Evolutionary conservation across 1,140 invertebrate genomes (phyloP).

Genomic region (Diorhabda carinulata): DNA sequence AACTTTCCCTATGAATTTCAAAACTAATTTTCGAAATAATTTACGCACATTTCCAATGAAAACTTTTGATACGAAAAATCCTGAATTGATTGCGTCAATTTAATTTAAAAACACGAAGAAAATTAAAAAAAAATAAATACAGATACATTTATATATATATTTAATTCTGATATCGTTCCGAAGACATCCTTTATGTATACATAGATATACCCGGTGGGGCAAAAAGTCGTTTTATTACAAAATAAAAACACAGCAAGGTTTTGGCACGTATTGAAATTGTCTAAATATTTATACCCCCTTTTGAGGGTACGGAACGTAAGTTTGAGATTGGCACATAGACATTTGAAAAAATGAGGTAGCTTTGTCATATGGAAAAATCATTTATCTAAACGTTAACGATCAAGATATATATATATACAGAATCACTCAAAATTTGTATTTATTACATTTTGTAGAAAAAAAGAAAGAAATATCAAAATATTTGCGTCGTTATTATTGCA

Average conservation of each 20-base stretch:
- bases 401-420: conserved; percentile 26
- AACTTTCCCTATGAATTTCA: no score
- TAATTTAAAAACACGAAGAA: no score
- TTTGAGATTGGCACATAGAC: conserved; percentile 40
- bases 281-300: conserved; percentile 13
- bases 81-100: no score
- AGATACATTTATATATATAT: no score
- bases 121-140: no score
- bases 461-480: conserved; percentile 40
- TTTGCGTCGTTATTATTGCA: conserved; percentile 44
- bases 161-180: background rate
- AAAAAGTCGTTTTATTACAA: conserved; percentile 20
- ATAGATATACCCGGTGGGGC: background rate
- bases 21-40: no score
- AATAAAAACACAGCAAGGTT: conserved; percentile 24
- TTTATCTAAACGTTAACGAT: conserved; percentile 33
- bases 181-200: background rate
- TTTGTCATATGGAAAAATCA: conserved; percentile 39
- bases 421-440: conserved; percentile 27
- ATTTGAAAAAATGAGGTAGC: conserved; percentile 44
- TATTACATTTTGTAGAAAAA: conserved; percentile 30
- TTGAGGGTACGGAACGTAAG: conserved; percentile 20
- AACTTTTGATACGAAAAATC: no score
- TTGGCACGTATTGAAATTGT: conserved; percentile 24
- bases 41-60: no score